phyloP scores from a whole-genome alignment of 2,888 invertebrate genomes.

The Caenorhabditis becei region DNA sequence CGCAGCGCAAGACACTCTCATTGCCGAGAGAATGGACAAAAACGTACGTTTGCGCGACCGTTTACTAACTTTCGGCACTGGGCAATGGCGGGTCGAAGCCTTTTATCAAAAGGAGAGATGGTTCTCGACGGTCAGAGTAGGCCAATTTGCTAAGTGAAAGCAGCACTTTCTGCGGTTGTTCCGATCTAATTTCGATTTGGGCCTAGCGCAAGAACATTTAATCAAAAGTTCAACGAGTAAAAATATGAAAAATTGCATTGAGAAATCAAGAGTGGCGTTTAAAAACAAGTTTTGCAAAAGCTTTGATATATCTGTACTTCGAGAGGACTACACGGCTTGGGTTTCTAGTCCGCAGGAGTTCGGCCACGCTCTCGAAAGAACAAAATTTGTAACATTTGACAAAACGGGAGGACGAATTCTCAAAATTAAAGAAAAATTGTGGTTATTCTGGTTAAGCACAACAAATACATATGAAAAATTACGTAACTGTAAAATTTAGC shows the following conservation, averaged over 20 bases:
- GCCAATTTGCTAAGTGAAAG: slow-evolving; percentile 30
- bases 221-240: background rate
- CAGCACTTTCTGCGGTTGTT: slow-evolving; percentile 13
- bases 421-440: too few relatives aligned
- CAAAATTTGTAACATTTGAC: background rate
- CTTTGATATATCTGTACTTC: slow-evolving; percentile 15
- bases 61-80: slow-evolving; percentile 34
- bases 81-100: slow-evolving; percentile 21
- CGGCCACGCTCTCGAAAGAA: background rate
- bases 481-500: too few relatives aligned
- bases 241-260: background rate
- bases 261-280: slow-evolving; percentile 17
- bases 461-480: too few relatives aligned
- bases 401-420: too few relatives aligned
- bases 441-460: too few relatives aligned
- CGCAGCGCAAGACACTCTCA: slow-evolving; percentile 22
- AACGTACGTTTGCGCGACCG: slow-evolving; percentile 28
- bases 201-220: too few relatives aligned
- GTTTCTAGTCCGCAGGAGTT: slow-evolving; percentile 12
- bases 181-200: background rate
- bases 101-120: slow-evolving; percentile 34
- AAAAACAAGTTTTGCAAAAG: slow-evolving; percentile 9
- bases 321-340: slow-evolving; percentile 35
- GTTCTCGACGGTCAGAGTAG: slow-evolving; percentile 11
- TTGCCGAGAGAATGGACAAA: slow-evolving; percentile 25